phyloP scores from a whole-genome alignment of 1,140 invertebrate genomes.

The Heliconius hermathena region DNA sequence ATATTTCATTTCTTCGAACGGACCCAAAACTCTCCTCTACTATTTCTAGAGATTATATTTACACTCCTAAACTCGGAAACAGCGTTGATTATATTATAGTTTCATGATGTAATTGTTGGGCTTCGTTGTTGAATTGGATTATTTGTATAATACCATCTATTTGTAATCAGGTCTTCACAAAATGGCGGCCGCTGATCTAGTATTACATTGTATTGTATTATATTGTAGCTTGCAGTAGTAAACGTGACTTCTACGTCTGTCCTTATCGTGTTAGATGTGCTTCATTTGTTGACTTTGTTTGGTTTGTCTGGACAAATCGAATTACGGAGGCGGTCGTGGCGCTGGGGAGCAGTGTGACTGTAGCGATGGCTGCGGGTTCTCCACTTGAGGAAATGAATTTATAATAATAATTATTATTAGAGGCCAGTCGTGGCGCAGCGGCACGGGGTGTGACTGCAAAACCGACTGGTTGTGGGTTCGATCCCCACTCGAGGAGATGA shows the following conservation, averaged over 20 bases:
- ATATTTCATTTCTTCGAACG: too few relatives aligned
- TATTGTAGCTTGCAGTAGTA: background rate
- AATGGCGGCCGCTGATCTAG: background rate
- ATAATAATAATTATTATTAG: too few relatives aligned
- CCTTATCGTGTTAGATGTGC: background rate
- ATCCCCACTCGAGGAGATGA: too few relatives aligned
- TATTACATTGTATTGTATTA: background rate
- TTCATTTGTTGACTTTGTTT: background rate
- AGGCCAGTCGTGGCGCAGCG: too few relatives aligned
- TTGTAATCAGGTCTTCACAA: constrained; percentile 26
- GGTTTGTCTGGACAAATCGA: background rate
- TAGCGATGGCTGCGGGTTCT: too few relatives aligned
- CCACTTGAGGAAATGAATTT: too few relatives aligned
- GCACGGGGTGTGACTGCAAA: too few relatives aligned
- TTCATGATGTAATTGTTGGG: constrained; percentile 17
- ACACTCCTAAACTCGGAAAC: background rate
- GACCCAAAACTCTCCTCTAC: too few relatives aligned
- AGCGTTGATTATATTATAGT: constrained; percentile 6
- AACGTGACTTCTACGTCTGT: background rate
- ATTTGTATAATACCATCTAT: constrained; percentile 16
- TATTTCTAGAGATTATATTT: background rate
- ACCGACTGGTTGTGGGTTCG: too few relatives aligned
- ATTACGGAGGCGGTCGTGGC: background rate
- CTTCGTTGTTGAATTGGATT: constrained; percentile 26
- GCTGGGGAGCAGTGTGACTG: too few relatives aligned